phyloP scores from a whole-genome alignment of 2,113 vertebrate genomes.

The Scartelaos histophorus region DNA sequence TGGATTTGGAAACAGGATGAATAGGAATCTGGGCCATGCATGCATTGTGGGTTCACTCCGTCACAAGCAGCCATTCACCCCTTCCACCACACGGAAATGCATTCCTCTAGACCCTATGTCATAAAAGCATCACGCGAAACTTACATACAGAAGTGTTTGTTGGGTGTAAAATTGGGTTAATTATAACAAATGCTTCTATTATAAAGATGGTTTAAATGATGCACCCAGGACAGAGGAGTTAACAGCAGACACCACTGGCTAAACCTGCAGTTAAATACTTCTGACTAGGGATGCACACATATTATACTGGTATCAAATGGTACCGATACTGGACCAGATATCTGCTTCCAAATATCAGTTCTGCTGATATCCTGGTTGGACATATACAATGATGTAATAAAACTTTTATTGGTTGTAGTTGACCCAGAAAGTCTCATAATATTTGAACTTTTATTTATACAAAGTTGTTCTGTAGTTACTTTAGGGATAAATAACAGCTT shows the following conservation, averaged over 20 bases:
- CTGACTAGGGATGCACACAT: neutral
- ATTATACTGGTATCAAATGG: too few species aligned
- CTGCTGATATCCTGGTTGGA: too few species aligned
- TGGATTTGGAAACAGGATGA: conserved; percentile 61
- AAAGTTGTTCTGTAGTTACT: too few species aligned
- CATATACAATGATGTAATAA: too few species aligned
- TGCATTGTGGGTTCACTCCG: conserved; percentile 57
- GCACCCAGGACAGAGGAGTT: neutral
- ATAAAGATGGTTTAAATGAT: neutral
- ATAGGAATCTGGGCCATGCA: conserved; percentile 77
- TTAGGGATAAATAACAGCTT: too few species aligned
- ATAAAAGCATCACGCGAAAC: conserved; percentile 48
- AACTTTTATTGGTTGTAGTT: too few species aligned
- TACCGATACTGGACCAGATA: too few species aligned
- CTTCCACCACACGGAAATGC: conserved; percentile 48
- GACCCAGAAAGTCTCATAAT: too few species aligned
- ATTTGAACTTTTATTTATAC: too few species aligned
- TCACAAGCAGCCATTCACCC: conserved; percentile 53
- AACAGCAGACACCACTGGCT: too few species aligned
- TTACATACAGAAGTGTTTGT: neutral
- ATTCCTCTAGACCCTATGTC: conserved; percentile 59
- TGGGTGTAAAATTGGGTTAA: neutral
- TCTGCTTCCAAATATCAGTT: too few species aligned
- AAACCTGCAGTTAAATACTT: too few species aligned
- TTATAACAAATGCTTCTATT: neutral